Base-by-base conservation (phyloP, 2,888 invertebrate species). In the Cerceris ruficornis region DNA sequence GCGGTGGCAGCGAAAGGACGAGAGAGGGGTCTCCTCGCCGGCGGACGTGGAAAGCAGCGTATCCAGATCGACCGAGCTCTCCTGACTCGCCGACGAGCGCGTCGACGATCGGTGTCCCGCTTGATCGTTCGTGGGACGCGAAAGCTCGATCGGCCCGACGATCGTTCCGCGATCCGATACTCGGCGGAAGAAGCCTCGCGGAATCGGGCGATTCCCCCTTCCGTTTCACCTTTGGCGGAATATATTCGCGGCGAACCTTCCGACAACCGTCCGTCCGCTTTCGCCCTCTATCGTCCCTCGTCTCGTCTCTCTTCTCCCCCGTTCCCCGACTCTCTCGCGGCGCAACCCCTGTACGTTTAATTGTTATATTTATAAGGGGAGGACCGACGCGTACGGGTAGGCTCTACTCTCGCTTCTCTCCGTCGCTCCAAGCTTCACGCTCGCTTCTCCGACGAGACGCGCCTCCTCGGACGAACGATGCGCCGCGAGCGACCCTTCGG, bases 311-410 rank as follows among this genome's bases (percentile, higher is more conserved):
- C 28, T 28, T 4, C 28, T 43, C 15, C 9, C 28, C 54, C 28
- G 13, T 9, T 41, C 43, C 15, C 49, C 62, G 15, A 61, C 72
- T 57, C 50, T 17, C 50, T 72, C 74, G 67, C 28, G 50, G 54
- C 71, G 42, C 68, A 61, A 73, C 81, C 81, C 79, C 68, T 66
- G 7, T 72, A 66, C 75, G 73, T 82, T 86, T 86, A 86, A 86
- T 86, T 85, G 86, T 86, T 86, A 85, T 85, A 85, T 86, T 85
- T 86, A 86, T 81, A 82, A 82, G 76, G 81, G 78, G 66, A 66
- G 69, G 69, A 55, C 60, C 13, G 71, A 41, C 69, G 67, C 28
- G 28, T 28, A 28, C 28, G 28, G 28, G 28, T 28, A 28, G 28
- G 4, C 4, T 28, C 28, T 28, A 28, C 28, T 28, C 28, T 28